A percentile compares a stretch with the other conserved stretches of the same genome.
phyloP scores from a whole-genome alignment of 2,888 invertebrate species.

The Tinea trinotella region DNA sequence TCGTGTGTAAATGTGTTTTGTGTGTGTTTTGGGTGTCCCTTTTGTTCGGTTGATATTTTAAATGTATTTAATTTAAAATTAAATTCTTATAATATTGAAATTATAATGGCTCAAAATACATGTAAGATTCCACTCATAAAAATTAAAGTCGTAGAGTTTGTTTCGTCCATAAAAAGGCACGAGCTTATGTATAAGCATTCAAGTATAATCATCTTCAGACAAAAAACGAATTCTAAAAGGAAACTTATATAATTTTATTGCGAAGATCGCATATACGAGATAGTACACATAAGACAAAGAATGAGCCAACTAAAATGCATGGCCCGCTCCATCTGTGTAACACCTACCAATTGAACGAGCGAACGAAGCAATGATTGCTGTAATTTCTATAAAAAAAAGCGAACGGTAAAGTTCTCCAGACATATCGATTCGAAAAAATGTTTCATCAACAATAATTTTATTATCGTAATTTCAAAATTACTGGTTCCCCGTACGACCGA shows the following conservation, averaged over 20 bases:
- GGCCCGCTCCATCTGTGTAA: conserved; percentile 28
- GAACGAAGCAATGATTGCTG: conserved; percentile 57
- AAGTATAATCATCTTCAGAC: conserved; percentile 8
- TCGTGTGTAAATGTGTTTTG: not conserved
- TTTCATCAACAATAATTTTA: conserved; percentile 73
- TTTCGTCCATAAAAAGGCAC: not conserved
- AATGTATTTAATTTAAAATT: too few relatives aligned
- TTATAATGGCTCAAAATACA: not conserved
- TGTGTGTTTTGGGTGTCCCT: not conserved
- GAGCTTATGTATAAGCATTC: not conserved
- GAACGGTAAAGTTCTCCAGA: conserved; percentile 68
- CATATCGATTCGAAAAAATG: conserved; percentile 68
- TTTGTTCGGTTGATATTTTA: not conserved
- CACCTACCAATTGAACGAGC: conserved; percentile 61
- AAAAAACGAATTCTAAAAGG: not conserved
- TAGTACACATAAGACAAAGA: conserved; percentile 28
- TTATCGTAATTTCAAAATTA: conserved; percentile 72
- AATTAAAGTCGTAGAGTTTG: too few relatives aligned
- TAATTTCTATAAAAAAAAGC: conserved; percentile 66
- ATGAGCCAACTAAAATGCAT: conserved; percentile 37
- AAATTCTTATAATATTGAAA: not conserved
- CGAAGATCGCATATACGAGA: conserved; percentile 14
- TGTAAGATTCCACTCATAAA: too few relatives aligned
- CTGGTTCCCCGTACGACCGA: conserved; percentile 52
- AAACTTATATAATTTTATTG: conserved; percentile 12